Percentiles rank a stretch among this genome's conserved stretches.
phyloP scores from a whole-genome alignment of 2,888 invertebrate genomes.

The Coelogynopora nodosa region DNA sequence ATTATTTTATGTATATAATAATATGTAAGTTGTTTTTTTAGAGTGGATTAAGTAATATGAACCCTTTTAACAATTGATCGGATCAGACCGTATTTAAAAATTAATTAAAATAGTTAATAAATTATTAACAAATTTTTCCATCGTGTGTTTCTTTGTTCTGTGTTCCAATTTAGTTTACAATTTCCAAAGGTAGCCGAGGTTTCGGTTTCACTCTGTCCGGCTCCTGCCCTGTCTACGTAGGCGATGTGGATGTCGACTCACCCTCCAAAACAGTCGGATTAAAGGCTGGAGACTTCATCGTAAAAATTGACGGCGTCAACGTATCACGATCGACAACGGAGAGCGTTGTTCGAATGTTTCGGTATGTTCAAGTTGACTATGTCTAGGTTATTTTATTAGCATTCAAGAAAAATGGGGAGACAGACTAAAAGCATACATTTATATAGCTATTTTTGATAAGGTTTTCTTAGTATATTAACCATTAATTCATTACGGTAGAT shows the following conservation, averaged over 20 bases:
- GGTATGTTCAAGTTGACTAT: too few relatives aligned
- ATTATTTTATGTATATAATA: too few relatives aligned
- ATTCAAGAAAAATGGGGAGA: too few relatives aligned
- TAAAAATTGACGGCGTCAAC: conserved; percentile 43
- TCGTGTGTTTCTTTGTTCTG: not conserved
- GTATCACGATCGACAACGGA: conserved; percentile 43
- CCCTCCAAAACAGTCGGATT: conserved; percentile 38
- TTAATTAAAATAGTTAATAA: not conserved
- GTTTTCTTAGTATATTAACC: too few relatives aligned
- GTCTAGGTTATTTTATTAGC: too few relatives aligned
- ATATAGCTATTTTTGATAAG: too few relatives aligned
- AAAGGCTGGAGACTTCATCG: conserved; percentile 40
- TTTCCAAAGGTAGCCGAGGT: conserved; percentile 22
- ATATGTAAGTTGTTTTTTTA: too few relatives aligned
- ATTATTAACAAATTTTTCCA: not conserved
- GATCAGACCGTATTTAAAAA: too few relatives aligned
- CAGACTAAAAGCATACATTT: too few relatives aligned
- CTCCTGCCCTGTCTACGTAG: conserved; percentile 40
- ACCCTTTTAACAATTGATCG: too few relatives aligned
- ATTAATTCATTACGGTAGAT: too few relatives aligned
- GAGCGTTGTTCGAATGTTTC: conserved; percentile 40
- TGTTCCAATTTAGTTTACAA: conserved; percentile 27
- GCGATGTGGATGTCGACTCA: conserved; percentile 39
- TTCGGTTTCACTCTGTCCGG: conserved; percentile 43
- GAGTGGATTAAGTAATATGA: too few relatives aligned